Percentiles rank a stretch among this genome's conserved stretches.
phyloP scores from a whole-genome alignment of 2,797 vertebrate genomes.

The Nannoperca australis region DNA sequence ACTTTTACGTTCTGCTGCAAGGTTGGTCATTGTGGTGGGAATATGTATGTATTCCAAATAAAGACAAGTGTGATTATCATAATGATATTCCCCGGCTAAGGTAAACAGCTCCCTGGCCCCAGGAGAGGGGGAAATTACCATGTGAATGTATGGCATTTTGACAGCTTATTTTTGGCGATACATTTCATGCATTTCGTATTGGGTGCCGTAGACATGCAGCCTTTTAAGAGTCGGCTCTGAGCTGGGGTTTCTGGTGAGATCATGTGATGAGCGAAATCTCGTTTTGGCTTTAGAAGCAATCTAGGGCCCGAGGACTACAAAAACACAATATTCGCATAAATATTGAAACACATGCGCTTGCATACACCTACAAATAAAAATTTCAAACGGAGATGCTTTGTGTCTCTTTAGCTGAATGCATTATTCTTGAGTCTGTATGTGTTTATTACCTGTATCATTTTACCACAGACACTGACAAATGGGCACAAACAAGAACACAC shows the following conservation, averaged over 20 bases:
- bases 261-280: slow-evolving; percentile 39
- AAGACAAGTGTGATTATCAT: slow-evolving; percentile 71
- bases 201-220: slow-evolving; percentile 3
- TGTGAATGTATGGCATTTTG: slow-evolving; percentile 44
- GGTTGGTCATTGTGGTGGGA: slow-evolving; percentile 66
- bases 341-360: slow-evolving; percentile 57
- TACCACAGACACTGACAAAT: slow-evolving; percentile 7
- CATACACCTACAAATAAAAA: slow-evolving; percentile 34
- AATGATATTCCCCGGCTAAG: slow-evolving; percentile 68
- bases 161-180: slow-evolving; percentile 55
- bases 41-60: slow-evolving; percentile 72
- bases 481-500: background rate
- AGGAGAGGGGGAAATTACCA: slow-evolving; percentile 35
- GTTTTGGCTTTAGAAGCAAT: slow-evolving; percentile 51
- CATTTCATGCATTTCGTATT: slow-evolving; percentile 44
- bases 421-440: slow-evolving; percentile 44
- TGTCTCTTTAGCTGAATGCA: slow-evolving; percentile 37
- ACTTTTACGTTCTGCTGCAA: slow-evolving; percentile 75
- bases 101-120: slow-evolving; percentile 54
- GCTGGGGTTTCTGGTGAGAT: slow-evolving; percentile 40
- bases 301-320: slow-evolving; percentile 12
- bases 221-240: slow-evolving; percentile 20
- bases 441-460: slow-evolving; percentile 3
- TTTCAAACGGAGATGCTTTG: slow-evolving; percentile 17
- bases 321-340: slow-evolving; percentile 62